phyloP scores from a whole-genome alignment of 2,888 invertebrate species.

The Ochropleura leucogaster region DNA sequence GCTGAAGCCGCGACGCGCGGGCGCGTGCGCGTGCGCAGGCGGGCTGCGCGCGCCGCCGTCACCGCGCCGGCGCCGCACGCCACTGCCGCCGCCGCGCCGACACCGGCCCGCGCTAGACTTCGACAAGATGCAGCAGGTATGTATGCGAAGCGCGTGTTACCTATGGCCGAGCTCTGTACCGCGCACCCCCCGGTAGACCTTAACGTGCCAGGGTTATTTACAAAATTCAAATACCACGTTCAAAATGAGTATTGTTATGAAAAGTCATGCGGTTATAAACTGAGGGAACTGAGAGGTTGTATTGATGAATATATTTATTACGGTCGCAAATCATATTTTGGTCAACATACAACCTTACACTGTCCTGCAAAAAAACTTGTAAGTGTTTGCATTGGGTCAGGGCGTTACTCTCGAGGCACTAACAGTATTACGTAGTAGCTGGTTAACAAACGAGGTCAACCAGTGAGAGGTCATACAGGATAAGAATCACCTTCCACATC shows the following conservation, averaged over 20 bases:
- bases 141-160: not conserved
- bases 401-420: not conserved
- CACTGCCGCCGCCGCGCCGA: conserved; percentile 84
- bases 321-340: too few species aligned
- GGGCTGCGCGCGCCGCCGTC: conserved; percentile 79
- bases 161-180: not conserved
- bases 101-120: conserved; percentile 98
- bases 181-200: too few species aligned
- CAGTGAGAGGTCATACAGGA: not conserved
- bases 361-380: not conserved
- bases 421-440: not conserved
- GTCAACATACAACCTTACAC: too few species aligned
- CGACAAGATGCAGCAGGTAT: conserved; percentile 99
- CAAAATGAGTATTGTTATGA: too few species aligned
- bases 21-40: conserved; percentile 84
- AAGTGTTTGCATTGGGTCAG: not conserved
- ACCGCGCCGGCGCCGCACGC: conserved; percentile 86
- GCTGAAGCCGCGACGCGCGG: conserved; percentile 92
- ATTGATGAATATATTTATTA: too few species aligned
- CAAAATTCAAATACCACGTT: too few species aligned
- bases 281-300: too few species aligned
- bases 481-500: not conserved
- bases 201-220: too few species aligned
- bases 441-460: not conserved
- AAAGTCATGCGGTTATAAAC: too few species aligned